These are phyloP conservation scores for Cheilosia vulpina DNA, from an alignment of 2,888 invertebrate genomes.

Conservation along the genomic window DNA sequence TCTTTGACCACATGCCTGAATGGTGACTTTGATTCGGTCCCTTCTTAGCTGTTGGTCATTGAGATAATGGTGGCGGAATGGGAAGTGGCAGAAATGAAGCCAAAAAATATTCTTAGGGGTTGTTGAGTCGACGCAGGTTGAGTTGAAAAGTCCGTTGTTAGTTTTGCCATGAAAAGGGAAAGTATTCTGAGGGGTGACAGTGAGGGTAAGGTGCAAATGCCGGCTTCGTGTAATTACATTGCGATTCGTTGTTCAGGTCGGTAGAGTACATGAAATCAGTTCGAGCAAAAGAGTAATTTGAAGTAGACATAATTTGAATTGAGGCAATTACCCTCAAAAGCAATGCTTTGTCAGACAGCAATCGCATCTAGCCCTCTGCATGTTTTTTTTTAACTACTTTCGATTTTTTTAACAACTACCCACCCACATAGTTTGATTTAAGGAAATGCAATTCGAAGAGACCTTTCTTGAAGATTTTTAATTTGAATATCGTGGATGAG, in stretches of 20 bases:
- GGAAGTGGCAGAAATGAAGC: slow-evolving; percentile 29
- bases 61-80: slow-evolving; percentile 61
- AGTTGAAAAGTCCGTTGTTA: slow-evolving; percentile 33
- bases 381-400: too few relatives aligned
- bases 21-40: slow-evolving; percentile 68
- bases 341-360: too few relatives aligned
- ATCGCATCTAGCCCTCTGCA: too few relatives aligned
- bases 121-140: slow-evolving; percentile 47
- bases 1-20: slow-evolving; percentile 76
- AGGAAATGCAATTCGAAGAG: too few relatives aligned
- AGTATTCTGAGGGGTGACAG: slow-evolving; percentile 30
- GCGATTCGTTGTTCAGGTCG: slow-evolving; percentile 19
- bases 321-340: too few relatives aligned
- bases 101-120: slow-evolving; percentile 31
- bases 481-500: too few relatives aligned
- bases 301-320: too few relatives aligned
- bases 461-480: too few relatives aligned
- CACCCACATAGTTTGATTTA: too few relatives aligned
- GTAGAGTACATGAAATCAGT: not conserved
- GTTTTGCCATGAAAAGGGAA: slow-evolving; percentile 35
- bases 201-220: too few relatives aligned
- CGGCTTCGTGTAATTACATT: slow-evolving; percentile 28
- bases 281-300: not conserved
- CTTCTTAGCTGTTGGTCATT: slow-evolving; percentile 48
- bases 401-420: too few relatives aligned